These are phyloP conservation scores for Diabrotica undecimpunctata DNA, from an alignment of 1,140 invertebrate species.

Conservation along the genomic window DNA sequence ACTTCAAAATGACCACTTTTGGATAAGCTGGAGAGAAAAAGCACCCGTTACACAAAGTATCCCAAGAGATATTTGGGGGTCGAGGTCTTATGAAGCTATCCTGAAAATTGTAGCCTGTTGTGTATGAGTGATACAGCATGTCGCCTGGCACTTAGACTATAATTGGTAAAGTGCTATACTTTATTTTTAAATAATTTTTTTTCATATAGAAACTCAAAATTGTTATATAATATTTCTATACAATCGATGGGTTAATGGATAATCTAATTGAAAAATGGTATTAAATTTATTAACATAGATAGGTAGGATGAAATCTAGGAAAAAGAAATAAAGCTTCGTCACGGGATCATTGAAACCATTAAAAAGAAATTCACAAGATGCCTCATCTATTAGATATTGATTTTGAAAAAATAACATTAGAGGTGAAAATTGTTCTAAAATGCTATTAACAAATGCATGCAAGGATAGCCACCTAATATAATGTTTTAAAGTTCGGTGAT, in stretches of 20 bases:
- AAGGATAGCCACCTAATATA: conserved; percentile 41
- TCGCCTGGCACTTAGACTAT: too few species aligned
- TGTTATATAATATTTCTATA: conserved; percentile 25
- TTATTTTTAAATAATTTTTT: too few species aligned
- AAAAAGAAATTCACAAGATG: conserved; percentile 19
- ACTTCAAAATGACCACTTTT: too few species aligned
- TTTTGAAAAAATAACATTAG: conserved; percentile 27
- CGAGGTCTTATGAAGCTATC: too few species aligned
- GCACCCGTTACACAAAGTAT: too few species aligned
- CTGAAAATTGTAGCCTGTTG: too few species aligned
- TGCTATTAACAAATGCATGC: conserved; percentile 29
- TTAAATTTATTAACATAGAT: conserved; percentile 32
- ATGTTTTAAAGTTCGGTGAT: conserved; percentile 15
- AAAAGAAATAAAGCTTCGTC: conserved; percentile 20
- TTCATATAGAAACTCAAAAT: conserved; percentile 22
- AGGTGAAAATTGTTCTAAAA: conserved; percentile 31
- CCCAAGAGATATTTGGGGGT: too few species aligned
- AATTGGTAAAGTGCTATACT: too few species aligned
- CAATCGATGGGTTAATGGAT: conserved; percentile 22
- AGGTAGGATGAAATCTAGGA: conserved; percentile 28
- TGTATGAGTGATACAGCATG: too few species aligned
- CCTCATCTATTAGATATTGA: conserved; percentile 19
- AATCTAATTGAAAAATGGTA: conserved; percentile 35
- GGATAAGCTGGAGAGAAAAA: too few species aligned
- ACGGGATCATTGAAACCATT: conserved; percentile 22